These are phyloP conservation scores for Mus pahari DNA, from an alignment of 2,113 vertebrate genomes.

Conservation along the genomic window DNA sequence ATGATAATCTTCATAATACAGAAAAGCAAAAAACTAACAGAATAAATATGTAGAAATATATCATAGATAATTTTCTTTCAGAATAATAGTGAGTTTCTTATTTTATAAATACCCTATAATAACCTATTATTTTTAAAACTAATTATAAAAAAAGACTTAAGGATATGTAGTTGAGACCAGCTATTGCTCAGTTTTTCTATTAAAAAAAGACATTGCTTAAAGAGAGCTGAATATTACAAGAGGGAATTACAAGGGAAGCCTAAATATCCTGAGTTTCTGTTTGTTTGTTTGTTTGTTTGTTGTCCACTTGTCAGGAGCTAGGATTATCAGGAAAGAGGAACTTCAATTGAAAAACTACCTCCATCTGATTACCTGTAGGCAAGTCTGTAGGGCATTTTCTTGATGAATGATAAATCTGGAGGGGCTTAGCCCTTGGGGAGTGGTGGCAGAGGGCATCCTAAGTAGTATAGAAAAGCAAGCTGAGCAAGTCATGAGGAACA, in stretches of 20 bases:
- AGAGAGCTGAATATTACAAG: neutral
- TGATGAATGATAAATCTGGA: neutral
- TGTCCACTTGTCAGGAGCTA: neutral
- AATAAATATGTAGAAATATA: slow-evolving; percentile 14
- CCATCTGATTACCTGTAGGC: neutral
- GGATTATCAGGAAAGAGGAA: neutral
- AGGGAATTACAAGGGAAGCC: neutral
- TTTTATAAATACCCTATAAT: neutral
- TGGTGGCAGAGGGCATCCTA: neutral
- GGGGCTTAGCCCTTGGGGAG: neutral
- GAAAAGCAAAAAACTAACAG: slow-evolving; percentile 25
- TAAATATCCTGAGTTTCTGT: neutral
- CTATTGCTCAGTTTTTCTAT: neutral
- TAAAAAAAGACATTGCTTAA: slow-evolving; percentile 11
- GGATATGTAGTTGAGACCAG: neutral
- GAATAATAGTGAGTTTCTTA: neutral
- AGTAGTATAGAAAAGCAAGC: neutral
- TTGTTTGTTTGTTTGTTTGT: neutral
- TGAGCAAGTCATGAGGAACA: neutral
- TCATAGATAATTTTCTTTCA: slow-evolving; percentile 37
- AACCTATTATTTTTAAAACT: slow-evolving; percentile 5
- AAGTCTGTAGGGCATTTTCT: neutral
- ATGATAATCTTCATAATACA: slow-evolving; percentile 1
- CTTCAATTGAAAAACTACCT: neutral
- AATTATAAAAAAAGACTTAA: slow-evolving; percentile 21